A percentile compares a stretch with the other conserved stretches of the same genome.
Evolutionary conservation across 2,113 vertebrate species (phyloP).

Genomic region (Spea multiplicata): DNA sequence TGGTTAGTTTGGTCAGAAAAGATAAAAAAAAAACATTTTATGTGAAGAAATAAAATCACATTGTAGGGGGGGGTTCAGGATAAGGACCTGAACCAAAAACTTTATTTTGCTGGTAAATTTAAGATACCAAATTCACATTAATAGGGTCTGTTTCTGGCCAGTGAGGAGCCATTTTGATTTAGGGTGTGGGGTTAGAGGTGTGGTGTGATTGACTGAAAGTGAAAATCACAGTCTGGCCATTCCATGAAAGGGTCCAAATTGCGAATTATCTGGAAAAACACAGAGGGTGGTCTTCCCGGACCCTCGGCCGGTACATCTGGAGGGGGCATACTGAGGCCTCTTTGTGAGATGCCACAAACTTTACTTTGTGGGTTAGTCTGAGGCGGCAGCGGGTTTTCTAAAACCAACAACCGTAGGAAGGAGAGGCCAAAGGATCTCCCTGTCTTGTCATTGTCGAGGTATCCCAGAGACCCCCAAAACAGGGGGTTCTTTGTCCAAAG

Average conservation of each 20-base stretch:
- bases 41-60: too few relatives aligned
- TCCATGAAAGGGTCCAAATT: background rate
- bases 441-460: background rate
- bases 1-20: too few relatives aligned
- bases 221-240: background rate
- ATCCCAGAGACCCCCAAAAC: background rate
- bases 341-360: background rate
- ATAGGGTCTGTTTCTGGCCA: too few relatives aligned
- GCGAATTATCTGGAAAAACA: background rate
- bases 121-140: too few relatives aligned
- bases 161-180: too few relatives aligned
- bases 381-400: background rate
- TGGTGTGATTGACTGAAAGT: too few relatives aligned
- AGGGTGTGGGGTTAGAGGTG: too few relatives aligned
- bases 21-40: too few relatives aligned
- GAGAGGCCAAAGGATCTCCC: background rate
- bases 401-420: background rate
- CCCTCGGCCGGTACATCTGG: background rate
- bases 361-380: background rate
- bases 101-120: too few relatives aligned
- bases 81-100: too few relatives aligned
- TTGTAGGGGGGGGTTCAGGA: too few relatives aligned
- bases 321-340: background rate
- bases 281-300: background rate
- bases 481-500: background rate